A percentile compares a stretch with the other conserved stretches of the same genome.
phyloP scores from a whole-genome alignment of 2,113 vertebrate species.

The Eulacestoma nigropectus region DNA sequence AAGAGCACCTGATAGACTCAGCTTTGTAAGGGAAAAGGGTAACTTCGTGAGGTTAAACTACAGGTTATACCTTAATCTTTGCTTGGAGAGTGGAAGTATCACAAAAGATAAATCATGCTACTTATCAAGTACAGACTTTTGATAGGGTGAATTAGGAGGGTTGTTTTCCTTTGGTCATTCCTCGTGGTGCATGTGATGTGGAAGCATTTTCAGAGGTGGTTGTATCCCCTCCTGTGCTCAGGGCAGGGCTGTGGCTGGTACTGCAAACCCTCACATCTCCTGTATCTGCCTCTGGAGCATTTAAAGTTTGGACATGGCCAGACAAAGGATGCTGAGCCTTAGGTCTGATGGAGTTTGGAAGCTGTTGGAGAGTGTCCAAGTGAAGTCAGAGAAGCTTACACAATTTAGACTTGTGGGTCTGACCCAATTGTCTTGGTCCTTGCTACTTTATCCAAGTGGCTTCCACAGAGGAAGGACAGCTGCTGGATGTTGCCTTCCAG shows the following conservation, averaged over 20 bases:
- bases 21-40: not conserved
- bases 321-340: not conserved
- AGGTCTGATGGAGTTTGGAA: not conserved
- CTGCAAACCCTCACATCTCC: not conserved
- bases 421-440: not conserved
- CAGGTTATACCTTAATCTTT: not conserved
- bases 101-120: not conserved
- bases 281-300: not conserved
- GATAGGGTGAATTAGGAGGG: not conserved
- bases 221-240: accelerated
- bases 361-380: not conserved
- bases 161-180: not conserved
- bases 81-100: not conserved
- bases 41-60: not conserved
- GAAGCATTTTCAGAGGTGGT: not conserved
- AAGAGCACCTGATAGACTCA: not conserved
- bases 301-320: not conserved
- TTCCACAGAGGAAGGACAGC: not conserved
- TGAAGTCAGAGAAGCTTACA: not conserved
- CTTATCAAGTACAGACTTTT: not conserved
- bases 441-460: not conserved
- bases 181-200: not conserved
- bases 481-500: not conserved
- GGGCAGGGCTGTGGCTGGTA: not conserved
- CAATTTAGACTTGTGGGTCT: not conserved